These are phyloP conservation scores for Sycophila texana DNA, from an alignment of 2,888 invertebrate genomes.

Conservation along the genomic window DNA sequence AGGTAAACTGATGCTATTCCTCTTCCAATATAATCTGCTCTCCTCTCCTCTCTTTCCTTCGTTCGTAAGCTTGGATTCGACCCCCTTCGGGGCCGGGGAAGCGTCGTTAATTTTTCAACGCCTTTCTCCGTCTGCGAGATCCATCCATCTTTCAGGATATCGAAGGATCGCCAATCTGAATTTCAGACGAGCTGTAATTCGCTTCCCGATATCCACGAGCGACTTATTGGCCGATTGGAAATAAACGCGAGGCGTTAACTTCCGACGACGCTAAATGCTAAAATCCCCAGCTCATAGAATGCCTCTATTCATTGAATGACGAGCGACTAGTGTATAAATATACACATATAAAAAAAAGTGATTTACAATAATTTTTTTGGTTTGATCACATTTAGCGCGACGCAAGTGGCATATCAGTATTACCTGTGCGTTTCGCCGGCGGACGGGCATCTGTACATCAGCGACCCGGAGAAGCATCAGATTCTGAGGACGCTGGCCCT, in stretches of 20 bases:
- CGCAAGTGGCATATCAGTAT: constrained; percentile 97
- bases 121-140: constrained; percentile 34
- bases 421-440: constrained; percentile 97
- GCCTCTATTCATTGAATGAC: too few relatives aligned
- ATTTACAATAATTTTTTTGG: background rate
- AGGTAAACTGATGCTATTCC: constrained; percentile 78
- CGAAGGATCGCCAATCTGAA: background rate
- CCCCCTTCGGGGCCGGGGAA: background rate
- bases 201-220: constrained; percentile 2
- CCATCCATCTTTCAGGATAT: background rate
- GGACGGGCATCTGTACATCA: constrained; percentile 96
- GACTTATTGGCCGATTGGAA: too few relatives aligned
- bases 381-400: constrained; percentile 84
- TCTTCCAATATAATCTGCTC: background rate
- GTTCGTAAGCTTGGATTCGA: background rate
- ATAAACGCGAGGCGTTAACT: too few relatives aligned
- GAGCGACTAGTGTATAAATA: too few relatives aligned
- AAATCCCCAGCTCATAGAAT: too few relatives aligned
- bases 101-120: constrained; percentile 33
- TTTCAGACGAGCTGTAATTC: background rate
- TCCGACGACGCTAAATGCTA: too few relatives aligned
- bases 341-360: too few relatives aligned
- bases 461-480: constrained; percentile 95
- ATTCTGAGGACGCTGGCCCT: constrained; percentile 87
- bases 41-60: background rate